phyloP scores from a whole-genome alignment of 2,113 vertebrate species.

The Fulmarus glacialis region DNA sequence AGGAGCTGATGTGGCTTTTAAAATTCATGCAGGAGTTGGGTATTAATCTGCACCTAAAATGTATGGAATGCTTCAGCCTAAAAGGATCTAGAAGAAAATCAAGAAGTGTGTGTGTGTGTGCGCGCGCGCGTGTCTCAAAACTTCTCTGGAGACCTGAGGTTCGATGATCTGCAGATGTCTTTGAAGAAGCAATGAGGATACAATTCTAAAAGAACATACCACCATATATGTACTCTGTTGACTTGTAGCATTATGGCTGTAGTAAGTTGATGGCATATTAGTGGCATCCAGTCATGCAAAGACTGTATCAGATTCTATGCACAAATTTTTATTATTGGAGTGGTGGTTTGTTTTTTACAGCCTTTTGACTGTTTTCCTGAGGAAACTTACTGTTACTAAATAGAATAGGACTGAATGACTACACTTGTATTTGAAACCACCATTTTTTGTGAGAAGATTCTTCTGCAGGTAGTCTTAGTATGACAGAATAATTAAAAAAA shows the following conservation, averaged over 20 bases:
- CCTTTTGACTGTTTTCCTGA: conserved; percentile 50
- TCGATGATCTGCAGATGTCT: conserved; percentile 37
- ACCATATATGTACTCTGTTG: conserved; percentile 52
- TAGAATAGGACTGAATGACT: conserved; percentile 19
- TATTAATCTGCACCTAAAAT: conserved; percentile 61
- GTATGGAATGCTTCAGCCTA: conserved; percentile 61
- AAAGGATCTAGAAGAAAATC: conserved; percentile 67
- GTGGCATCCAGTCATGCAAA: conserved; percentile 51
- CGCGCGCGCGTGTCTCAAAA: neutral
- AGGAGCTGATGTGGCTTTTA: conserved; percentile 73
- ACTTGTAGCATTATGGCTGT: conserved; percentile 53
- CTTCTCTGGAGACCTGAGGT: conserved; percentile 36
- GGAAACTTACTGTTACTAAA: conserved; percentile 49
- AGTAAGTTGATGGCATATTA: conserved; percentile 48
- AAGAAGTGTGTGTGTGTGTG: neutral
- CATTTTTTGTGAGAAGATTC: conserved; percentile 33
- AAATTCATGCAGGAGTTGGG: conserved; percentile 65
- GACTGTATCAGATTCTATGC: conserved; percentile 65
- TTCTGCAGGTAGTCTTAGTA: conserved; percentile 9
- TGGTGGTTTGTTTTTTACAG: conserved; percentile 59
- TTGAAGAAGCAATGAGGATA: conserved; percentile 59
- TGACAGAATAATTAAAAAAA: neutral
- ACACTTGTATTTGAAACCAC: conserved; percentile 41
- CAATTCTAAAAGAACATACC: conserved; percentile 52
- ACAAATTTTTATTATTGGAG: conserved; percentile 46